Conservation (phyloP, 2,888 invertebrate genomes). For the Philaethria dido region DNA sequence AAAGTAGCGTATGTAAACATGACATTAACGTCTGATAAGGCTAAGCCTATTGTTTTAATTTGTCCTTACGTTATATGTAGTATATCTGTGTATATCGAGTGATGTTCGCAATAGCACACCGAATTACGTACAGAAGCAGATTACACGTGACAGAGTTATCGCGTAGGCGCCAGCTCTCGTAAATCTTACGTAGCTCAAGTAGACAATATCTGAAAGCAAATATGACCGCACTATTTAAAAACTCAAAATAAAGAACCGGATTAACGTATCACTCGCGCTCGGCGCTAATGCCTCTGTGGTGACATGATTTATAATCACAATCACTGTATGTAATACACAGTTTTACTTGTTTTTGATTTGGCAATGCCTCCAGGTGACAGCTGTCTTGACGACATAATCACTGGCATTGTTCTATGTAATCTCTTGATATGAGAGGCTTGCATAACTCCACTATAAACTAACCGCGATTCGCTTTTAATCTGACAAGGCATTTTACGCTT, state of each 20-base stretch:
- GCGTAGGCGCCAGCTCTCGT: constrained; percentile 76
- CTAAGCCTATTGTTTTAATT: constrained; percentile 74
- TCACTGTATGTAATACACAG: constrained; percentile 68
- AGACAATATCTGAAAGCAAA: constrained; percentile 81
- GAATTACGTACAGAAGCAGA: constrained; percentile 79
- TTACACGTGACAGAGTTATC: constrained; percentile 80
- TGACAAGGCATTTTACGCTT: constrained; percentile 74
- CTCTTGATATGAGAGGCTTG: constrained; percentile 76
- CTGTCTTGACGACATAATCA: constrained; percentile 77
- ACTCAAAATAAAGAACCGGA: constrained; percentile 81
- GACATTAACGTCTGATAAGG: constrained; percentile 73
- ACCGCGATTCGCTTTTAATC: constrained; percentile 65
- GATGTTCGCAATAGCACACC: constrained; percentile 79
- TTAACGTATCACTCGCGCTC: constrained; percentile 77
- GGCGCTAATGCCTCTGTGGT: constrained; percentile 66
- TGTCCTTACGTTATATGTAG: constrained; percentile 57
- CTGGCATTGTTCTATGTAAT: constrained; percentile 79
- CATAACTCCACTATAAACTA: constrained; percentile 78
- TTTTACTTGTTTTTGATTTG: constrained; percentile 77
- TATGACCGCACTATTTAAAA: constrained; percentile 82
- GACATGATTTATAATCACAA: constrained; percentile 78
- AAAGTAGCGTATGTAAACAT: constrained; percentile 62
- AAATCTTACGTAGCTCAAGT: constrained; percentile 77
- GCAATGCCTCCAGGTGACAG: constrained; percentile 73
- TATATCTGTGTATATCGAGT: constrained; percentile 30